Base-by-base conservation (phyloP, 64 coral and sea anemone species). In the Porites australiensis region DNA sequence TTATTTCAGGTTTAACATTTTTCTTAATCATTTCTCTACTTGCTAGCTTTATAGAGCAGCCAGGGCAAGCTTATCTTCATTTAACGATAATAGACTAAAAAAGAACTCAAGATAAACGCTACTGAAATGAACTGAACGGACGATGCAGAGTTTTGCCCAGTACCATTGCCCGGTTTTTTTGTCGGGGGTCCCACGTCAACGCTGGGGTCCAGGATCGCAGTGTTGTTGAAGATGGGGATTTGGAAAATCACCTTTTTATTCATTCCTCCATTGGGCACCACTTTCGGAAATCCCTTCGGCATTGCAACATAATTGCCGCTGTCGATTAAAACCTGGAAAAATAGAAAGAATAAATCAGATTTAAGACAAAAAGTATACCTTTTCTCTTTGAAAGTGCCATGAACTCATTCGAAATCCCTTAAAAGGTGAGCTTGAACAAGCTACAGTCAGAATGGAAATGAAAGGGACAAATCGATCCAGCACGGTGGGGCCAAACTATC, bases 171-270 rank as follows among this genome's bases (percentile, higher is more conserved):
- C 59, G 20, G 58, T 5, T 89, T 53, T 18, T 15, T 67, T 16
- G 75, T 50, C 2, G 54, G 15, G 15, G 44, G 23, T 16, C 64
- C 47, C 5, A 89, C 16, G 11, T 89, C 79, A 13, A 89, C 88
- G 60, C 74, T 79, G 10, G 88, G 88, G 37, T 89, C 88, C 16
- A 78, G 52, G 2, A 89, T 8, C 12, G 68, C 45, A 0, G 74
- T 65, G 60, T 54, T 47, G 75, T 67, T 78, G 74, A 77, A 78
- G 50, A 6, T 51, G 8, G 74, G 88, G 13, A 89, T 23, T 59
- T 74, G 88, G 74, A 79, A 79, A 50, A 37, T 55, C 4, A 89
- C 50, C 14, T 9, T 68, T 50, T 69, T 76, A 15, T 19, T 50
- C 81, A 48, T 50, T 8, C 20, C 12, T 69, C 63, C 62, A 2